Evolutionary conservation across 2,113 vertebrate genomes (phyloP).

Genomic region (Actinemys pallida): DNA sequence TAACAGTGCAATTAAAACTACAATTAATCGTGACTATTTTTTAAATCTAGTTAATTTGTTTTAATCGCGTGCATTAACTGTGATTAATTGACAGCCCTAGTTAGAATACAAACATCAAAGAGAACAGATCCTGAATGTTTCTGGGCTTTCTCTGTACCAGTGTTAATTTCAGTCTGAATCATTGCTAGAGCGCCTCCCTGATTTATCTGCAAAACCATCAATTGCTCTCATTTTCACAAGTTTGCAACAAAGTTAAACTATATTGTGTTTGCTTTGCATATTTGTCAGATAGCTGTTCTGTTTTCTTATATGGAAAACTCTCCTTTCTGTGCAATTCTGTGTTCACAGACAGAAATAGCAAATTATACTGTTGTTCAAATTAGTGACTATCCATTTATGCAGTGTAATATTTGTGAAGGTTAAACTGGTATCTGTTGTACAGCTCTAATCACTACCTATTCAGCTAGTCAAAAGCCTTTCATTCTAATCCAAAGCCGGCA

Average conservation of each 20-base stretch:
- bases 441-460: conserved; percentile 66
- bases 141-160: neutral
- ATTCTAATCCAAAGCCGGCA: conserved; percentile 70
- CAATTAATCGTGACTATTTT: too few relatives aligned
- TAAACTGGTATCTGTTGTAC: conserved; percentile 40
- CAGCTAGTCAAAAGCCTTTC: conserved; percentile 65
- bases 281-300: conserved; percentile 10
- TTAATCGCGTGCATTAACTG: neutral
- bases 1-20: too few relatives aligned
- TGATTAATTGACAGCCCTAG: too few relatives aligned
- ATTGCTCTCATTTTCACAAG: conserved; percentile 41
- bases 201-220: conserved; percentile 1
- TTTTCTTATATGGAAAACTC: conserved; percentile 9
- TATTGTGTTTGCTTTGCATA: neutral
- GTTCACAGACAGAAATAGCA: conserved; percentile 45
- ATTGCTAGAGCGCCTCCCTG: neutral
- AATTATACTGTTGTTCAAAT: conserved; percentile 66
- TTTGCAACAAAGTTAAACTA: neutral
- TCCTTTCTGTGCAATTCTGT: conserved; percentile 60
- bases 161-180: conserved; percentile 34
- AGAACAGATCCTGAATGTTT: neutral
- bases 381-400: conserved; percentile 60
- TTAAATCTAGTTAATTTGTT: neutral
- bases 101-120: neutral
- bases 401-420: conserved; percentile 47